These are phyloP conservation scores for Fistularia commersonii DNA, from an alignment of 2,797 vertebrate species.

Conservation along the genomic window DNA sequence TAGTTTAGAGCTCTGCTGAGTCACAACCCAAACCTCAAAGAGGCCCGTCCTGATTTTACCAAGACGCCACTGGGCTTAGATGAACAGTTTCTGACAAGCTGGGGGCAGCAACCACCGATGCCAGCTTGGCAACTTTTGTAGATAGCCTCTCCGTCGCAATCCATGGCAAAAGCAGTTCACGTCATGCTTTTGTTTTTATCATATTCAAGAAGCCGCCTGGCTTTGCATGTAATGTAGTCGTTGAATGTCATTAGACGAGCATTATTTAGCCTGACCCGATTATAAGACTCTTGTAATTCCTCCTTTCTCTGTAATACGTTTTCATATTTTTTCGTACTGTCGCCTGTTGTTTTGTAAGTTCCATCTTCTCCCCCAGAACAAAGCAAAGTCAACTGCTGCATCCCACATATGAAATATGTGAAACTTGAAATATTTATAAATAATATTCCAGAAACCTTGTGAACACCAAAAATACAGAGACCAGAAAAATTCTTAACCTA, in stretches of 20 bases:
- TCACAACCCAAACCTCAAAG: constrained; percentile 32
- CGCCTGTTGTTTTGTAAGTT: too few species aligned
- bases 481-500: neutral
- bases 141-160: neutral
- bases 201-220: neutral
- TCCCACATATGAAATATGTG: too few species aligned
- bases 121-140: constrained; percentile 10
- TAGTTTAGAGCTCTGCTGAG: constrained; percentile 33
- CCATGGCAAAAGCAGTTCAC: neutral
- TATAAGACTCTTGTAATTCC: too few species aligned
- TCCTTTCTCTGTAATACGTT: too few species aligned
- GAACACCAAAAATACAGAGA: neutral
- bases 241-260: too few species aligned
- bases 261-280: too few species aligned
- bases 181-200: neutral
- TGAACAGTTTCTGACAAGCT: constrained; percentile 27
- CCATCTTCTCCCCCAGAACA: too few species aligned
- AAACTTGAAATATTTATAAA: too few species aligned
- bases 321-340: too few species aligned
- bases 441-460: neutral
- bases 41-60: constrained; percentile 28
- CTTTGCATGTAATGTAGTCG: too few species aligned
- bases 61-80: constrained; percentile 19
- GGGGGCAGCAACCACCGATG: constrained; percentile 5
- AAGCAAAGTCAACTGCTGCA: too few species aligned